phyloP scores from a whole-genome alignment of 2,888 invertebrate species.

The Trichopoda pennipes region DNA sequence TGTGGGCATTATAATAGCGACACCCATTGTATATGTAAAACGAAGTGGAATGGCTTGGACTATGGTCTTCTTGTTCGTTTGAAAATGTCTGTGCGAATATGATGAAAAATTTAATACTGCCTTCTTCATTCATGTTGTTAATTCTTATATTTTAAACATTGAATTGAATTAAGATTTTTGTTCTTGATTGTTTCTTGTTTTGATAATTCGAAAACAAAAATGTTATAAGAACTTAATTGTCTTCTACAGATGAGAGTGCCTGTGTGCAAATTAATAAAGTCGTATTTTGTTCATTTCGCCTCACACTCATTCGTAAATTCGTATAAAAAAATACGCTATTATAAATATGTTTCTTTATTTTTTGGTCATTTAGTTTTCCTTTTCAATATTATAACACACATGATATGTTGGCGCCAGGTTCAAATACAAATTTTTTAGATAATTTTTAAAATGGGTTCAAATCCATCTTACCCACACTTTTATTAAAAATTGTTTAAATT shows the following conservation, averaged over 20 bases:
- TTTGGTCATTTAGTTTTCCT: constrained; percentile 58
- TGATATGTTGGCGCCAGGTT: constrained; percentile 64
- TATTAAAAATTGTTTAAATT: background rate
- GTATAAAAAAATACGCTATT: constrained; percentile 50
- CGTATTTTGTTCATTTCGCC: constrained; percentile 63
- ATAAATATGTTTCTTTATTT: constrained; percentile 17
- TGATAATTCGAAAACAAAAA: constrained; percentile 39
- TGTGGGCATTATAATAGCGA: constrained; percentile 68
- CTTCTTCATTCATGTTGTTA: constrained; percentile 64
- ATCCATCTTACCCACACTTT: no score
- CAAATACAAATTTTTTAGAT: constrained; percentile 5
- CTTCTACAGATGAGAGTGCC: constrained; percentile 33
- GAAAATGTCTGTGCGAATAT: constrained; percentile 13
- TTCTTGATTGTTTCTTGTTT: constrained; percentile 35
- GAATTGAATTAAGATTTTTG: constrained; percentile 32
- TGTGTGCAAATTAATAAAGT: constrained; percentile 63
- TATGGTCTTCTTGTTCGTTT: background rate
- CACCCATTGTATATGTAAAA: constrained; percentile 57
- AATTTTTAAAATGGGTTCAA: no score
- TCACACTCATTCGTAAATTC: constrained; percentile 51
- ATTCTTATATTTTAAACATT: constrained; percentile 63
- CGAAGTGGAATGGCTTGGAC: constrained; percentile 34
- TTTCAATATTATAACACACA: constrained; percentile 56
- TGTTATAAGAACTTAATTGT: constrained; percentile 44
- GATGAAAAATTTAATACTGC: constrained; percentile 63